Evolutionary conservation across 2,888 invertebrate genomes (phyloP).

Genomic region (Agrochola lota): DNA sequence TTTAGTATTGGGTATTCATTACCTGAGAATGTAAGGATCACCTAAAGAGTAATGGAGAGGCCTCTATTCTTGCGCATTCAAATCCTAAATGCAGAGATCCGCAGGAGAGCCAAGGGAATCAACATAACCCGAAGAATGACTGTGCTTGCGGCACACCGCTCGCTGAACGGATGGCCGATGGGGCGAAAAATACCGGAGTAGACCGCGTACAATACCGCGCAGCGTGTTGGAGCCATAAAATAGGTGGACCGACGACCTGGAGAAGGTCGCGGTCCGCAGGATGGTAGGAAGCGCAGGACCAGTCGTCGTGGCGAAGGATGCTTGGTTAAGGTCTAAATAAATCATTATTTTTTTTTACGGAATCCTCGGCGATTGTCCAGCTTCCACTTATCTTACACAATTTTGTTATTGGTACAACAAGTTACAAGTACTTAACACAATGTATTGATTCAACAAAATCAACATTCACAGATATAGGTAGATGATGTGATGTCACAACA

Average conservation of each 20-base stretch:
- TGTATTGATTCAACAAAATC: constrained; percentile 27
- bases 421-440: neutral
- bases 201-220: neutral
- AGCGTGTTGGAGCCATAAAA: neutral
- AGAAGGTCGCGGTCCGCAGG: neutral
- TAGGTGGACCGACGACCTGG: neutral
- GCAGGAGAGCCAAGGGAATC: neutral
- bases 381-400: neutral
- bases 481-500: constrained; percentile 24
- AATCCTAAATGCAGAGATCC: neutral
- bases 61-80: neutral
- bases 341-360: neutral
- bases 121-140: neutral
- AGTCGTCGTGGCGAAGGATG: neutral
- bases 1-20: neutral
- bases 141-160: neutral
- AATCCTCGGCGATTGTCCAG: neutral
- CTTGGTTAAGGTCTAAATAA: neutral
- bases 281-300: neutral
- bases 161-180: neutral
- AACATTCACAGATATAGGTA: constrained; percentile 11
- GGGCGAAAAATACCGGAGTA: neutral
- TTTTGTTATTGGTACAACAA: neutral
- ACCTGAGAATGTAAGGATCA: neutral
- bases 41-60: neutral